Percentiles rank a stretch among this genome's conserved stretches.
Conservation (phyloP, 2,113 vertebrate species). For the Erinaceus europaeus region DNA sequence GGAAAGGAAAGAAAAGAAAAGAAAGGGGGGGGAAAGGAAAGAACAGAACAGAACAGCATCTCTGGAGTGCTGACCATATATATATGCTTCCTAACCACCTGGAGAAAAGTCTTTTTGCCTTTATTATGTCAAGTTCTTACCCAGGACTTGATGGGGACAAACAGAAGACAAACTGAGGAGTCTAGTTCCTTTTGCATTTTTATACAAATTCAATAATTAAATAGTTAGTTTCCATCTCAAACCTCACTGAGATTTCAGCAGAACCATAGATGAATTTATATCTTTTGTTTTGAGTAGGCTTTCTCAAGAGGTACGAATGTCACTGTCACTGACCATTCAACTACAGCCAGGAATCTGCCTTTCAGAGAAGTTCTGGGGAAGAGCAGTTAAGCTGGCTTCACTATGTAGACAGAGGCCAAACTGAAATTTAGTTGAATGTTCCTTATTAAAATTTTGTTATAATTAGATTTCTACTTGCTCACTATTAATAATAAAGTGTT, state of each 20-base stretch:
- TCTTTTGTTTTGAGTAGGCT: too few species aligned
- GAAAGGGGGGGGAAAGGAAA: too few species aligned
- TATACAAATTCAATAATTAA: too few species aligned
- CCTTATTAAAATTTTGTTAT: slow-evolving; percentile 4
- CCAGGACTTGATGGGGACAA: background rate
- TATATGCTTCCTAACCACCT: background rate
- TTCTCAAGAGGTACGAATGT: background rate
- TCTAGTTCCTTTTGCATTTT: too few species aligned
- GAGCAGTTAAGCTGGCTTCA: background rate
- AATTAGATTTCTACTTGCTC: background rate
- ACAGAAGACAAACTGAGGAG: background rate
- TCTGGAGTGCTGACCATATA: background rate
- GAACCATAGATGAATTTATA: too few species aligned
- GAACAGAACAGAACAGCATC: background rate
- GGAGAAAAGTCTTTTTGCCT: background rate
- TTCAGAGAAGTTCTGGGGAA: background rate
- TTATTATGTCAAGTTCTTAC: background rate
- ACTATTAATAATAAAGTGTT: background rate
- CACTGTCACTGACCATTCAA: background rate
- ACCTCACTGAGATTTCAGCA: too few species aligned
- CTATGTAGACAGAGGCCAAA: background rate
- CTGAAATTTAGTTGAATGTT: slow-evolving; percentile 43
- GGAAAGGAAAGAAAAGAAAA: too few species aligned
- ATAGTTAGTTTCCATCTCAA: too few species aligned
- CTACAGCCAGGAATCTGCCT: background rate